Percentiles rank a stretch among this genome's conserved stretches.
Conservation (phyloP, 2,888 invertebrate genomes). For the Choreutis nemorana region DNA sequence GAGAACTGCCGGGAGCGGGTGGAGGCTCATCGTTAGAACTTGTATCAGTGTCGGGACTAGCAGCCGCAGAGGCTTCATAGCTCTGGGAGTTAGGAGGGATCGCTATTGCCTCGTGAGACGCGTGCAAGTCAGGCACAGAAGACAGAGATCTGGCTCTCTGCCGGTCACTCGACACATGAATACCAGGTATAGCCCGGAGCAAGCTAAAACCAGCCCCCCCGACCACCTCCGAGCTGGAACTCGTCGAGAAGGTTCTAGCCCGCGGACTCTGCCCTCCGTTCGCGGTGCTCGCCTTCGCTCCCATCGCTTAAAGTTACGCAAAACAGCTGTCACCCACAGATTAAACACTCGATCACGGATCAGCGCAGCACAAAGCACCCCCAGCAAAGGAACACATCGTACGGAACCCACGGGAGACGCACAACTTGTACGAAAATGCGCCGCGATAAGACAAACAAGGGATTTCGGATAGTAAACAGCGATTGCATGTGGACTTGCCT, state of each 20-base stretch:
- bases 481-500: slow-evolving; percentile 52
- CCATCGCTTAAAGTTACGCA: slow-evolving; percentile 70
- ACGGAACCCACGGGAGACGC: slow-evolving; percentile 26
- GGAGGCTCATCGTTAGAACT: slow-evolving; percentile 73
- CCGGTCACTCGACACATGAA: slow-evolving; percentile 78
- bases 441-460: slow-evolving; percentile 37
- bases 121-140: slow-evolving; percentile 79
- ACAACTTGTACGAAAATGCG: slow-evolving; percentile 29
- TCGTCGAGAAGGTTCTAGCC: slow-evolving; percentile 78
- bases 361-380: slow-evolving; percentile 45
- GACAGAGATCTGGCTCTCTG: slow-evolving; percentile 85
- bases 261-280: slow-evolving; percentile 79
- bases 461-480: slow-evolving; percentile 53
- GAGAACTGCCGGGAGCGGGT: slow-evolving; percentile 41
- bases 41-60: slow-evolving; percentile 73
- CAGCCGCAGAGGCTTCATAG: slow-evolving; percentile 71
- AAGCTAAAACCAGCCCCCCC: slow-evolving; percentile 71
- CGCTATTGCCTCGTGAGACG: slow-evolving; percentile 67
- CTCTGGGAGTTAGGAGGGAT: slow-evolving; percentile 71
- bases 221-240: slow-evolving; percentile 73
- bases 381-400: slow-evolving; percentile 60
- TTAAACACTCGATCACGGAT: slow-evolving; percentile 41
- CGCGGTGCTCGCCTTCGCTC: slow-evolving; percentile 86
- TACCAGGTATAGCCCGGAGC: slow-evolving; percentile 75
- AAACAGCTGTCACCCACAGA: slow-evolving; percentile 42